A percentile compares a stretch with the other conserved stretches of the same genome.
Evolutionary conservation across 2,113 vertebrate genomes (phyloP).

Genomic region (Microcebus griseorufus): DNA sequence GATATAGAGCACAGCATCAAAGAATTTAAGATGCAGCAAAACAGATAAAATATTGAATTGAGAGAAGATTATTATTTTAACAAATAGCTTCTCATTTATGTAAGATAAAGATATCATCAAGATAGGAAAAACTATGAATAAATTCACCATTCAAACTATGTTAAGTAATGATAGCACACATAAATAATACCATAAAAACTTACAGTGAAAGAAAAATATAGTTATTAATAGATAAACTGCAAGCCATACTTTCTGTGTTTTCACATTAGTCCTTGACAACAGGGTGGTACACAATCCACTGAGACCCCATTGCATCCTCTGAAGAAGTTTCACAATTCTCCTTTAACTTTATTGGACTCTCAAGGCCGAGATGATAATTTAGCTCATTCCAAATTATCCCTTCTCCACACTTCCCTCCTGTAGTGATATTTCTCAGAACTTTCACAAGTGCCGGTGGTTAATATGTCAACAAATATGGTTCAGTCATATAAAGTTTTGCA

Average conservation of each 20-base stretch:
- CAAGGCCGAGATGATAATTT: neutral
- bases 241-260: neutral
- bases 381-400: neutral
- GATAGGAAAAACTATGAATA: neutral
- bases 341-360: neutral
- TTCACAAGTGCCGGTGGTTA: neutral
- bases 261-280: neutral
- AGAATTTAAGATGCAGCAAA: neutral
- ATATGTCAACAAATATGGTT: neutral
- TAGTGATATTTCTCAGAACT: neutral
- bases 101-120: neutral
- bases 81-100: neutral
- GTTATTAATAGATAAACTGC: neutral
- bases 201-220: neutral
- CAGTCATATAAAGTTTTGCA: neutral
- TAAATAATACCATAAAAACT: neutral
- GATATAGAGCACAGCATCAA: neutral
- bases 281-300: neutral
- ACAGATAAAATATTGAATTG: neutral
- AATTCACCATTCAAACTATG: neutral
- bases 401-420: neutral
- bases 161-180: neutral
- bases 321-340: neutral
- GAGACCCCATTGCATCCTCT: neutral
- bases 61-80: neutral